These are phyloP conservation scores for Littorina saxatilis DNA, from an alignment of 1,140 invertebrate species.

Conservation along the genomic window DNA sequence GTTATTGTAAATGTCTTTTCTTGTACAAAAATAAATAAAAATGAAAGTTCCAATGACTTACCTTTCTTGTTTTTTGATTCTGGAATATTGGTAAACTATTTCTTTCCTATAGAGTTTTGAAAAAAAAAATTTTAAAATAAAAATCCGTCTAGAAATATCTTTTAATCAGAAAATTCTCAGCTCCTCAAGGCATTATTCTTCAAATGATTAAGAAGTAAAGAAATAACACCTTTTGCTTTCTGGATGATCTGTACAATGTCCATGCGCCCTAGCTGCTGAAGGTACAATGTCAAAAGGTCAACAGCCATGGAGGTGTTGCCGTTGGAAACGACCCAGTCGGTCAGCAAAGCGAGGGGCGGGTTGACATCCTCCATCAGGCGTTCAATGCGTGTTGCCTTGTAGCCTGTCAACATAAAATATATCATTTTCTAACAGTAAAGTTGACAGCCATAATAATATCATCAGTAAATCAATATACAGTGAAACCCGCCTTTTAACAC, in stretches of 20 bases:
- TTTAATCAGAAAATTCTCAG: too few relatives aligned
- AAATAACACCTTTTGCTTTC: constrained; percentile 66
- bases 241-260: constrained; percentile 75
- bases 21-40: too few relatives aligned
- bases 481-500: too few relatives aligned
- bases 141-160: too few relatives aligned
- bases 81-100: too few relatives aligned
- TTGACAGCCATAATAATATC: not conserved
- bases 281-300: constrained; percentile 74
- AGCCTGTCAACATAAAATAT: constrained; percentile 64
- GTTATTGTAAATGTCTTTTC: too few relatives aligned
- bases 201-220: not conserved
- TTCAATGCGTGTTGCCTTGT: constrained; percentile 73
- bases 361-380: constrained; percentile 74
- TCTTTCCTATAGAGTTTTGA: too few relatives aligned
- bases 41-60: too few relatives aligned
- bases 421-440: not conserved
- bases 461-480: not conserved
- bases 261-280: constrained; percentile 73
- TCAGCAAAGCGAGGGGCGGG: constrained; percentile 74
- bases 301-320: constrained; percentile 76
- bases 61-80: too few relatives aligned
- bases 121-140: too few relatives aligned
- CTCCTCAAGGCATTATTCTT: too few relatives aligned
- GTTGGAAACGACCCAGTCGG: constrained; percentile 76